phyloP scores from a whole-genome alignment of 2,797 vertebrate genomes.

The Cygnus olor region DNA sequence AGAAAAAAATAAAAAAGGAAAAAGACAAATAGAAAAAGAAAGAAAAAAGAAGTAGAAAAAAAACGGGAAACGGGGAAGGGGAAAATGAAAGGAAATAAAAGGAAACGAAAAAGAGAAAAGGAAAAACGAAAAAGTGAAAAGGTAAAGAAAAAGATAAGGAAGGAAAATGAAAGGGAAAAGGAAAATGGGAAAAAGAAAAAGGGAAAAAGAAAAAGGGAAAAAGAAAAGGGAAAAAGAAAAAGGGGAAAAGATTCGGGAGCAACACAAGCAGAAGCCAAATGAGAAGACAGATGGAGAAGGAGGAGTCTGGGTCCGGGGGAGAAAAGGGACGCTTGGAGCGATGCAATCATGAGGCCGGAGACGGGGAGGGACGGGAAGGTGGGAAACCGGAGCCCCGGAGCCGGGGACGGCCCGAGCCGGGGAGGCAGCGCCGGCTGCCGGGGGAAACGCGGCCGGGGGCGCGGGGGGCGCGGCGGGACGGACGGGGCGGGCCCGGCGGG shows the following conservation, averaged over 20 bases:
- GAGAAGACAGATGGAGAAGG: slow-evolving; percentile 64
- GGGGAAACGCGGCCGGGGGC: neutral
- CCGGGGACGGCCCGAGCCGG: neutral
- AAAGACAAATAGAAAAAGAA: too few species aligned
- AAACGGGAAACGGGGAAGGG: too few species aligned
- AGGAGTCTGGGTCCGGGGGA: slow-evolving; percentile 37
- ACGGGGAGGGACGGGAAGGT: neutral
- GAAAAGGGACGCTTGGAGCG: neutral
- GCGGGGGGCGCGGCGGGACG: neutral
- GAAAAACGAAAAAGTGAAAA: too few species aligned
- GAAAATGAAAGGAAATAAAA: neutral
- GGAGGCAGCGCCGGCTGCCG: neutral
- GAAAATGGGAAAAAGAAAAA: too few species aligned
- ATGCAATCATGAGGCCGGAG: neutral
- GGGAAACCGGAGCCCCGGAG: neutral
- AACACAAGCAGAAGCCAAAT: slow-evolving; percentile 37
- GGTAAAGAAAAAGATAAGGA: too few species aligned
- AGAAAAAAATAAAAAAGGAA: too few species aligned
- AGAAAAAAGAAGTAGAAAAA: too few species aligned
- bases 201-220: too few species aligned
- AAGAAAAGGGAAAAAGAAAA: neutral
- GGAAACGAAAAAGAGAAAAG: too few species aligned
- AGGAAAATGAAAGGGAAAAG: accelerated
- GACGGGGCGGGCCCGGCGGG: neutral
- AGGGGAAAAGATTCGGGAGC: neutral